Evolutionary conservation across 2,797 vertebrate species (phyloP), one percentile per base, ranked within the genome.

Genomic region (Ateles fusciceps): DNA sequence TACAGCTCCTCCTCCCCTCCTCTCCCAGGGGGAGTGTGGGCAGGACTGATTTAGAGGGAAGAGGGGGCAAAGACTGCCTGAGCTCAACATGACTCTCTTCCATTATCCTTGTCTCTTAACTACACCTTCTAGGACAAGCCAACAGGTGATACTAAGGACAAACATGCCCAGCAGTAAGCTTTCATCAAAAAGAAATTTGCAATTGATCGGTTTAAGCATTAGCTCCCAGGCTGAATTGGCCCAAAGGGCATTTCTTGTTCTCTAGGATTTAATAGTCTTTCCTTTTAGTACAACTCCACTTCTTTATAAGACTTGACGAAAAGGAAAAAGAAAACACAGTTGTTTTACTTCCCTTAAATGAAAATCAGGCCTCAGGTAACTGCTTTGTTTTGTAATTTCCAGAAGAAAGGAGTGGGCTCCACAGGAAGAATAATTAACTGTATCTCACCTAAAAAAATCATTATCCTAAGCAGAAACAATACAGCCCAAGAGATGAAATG

Each of bases 311-410:
- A 11, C 42, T 75, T 76, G 11, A 85, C 88, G 59, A 91, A 90
- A 97, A 28, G 4, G 28, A 79, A n/a, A 42, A 59, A 89, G n/a
- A 64, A 97, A 93, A 75, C 36, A 52, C 7, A 44, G 52, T 59
- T 80, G 59, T 4, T 83, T 86, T 64, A 13, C 75, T 94, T 68
- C 46, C 61, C 72, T 94, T 75, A 85, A 94, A 91, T 86, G 81
- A 98, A 94, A 96, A 89, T 2, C 21, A 71, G 92, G 36, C 52
- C 39, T 95, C 57, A 84, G 81, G 71, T 64, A 94, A 74, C 15
- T 52, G 46, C 28, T 76, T 78, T 57, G 55, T 55, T 95, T 91
- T 59, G 11, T 78, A 84, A 91, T 52, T 75, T 85, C 28, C 57
- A 83, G 61, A 93, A 94, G 75, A 94, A 94, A 86, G 72, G 86